These are phyloP conservation scores for Bhutanitis thaidina DNA, from an alignment of 2,888 invertebrate species.

Conservation along the genomic window DNA sequence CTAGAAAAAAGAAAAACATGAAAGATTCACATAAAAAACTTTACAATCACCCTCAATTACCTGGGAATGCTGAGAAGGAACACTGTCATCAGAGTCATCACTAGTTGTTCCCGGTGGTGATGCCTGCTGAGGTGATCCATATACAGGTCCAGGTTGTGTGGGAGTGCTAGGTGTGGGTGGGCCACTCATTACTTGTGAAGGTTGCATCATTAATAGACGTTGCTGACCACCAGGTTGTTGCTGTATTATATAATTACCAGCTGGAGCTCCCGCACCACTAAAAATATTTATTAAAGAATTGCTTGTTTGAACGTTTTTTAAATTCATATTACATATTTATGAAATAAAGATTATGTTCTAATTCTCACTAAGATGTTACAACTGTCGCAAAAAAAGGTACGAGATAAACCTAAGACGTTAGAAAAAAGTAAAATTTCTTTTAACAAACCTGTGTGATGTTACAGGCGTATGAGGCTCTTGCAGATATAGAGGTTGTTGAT, in stretches of 20 bases:
- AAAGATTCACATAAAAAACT: too few relatives aligned
- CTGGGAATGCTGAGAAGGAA: slow-evolving; percentile 82
- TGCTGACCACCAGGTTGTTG: slow-evolving; percentile 79
- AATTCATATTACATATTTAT: too few relatives aligned
- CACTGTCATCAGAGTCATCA: slow-evolving; percentile 92
- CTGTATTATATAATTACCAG: slow-evolving; percentile 81
- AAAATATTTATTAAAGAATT: slow-evolving; percentile 3
- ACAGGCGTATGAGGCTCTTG: slow-evolving; percentile 77
- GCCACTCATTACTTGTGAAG: slow-evolving; percentile 71
- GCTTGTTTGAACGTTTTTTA: too few relatives aligned
- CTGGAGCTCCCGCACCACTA: slow-evolving; percentile 75
- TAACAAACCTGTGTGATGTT: slow-evolving; percentile 62
- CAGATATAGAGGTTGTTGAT: slow-evolving; percentile 86
- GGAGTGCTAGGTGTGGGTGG: slow-evolving; percentile 69
- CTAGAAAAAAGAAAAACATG: too few relatives aligned
- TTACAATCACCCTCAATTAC: slow-evolving; percentile 51
- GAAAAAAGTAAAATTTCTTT: background rate
- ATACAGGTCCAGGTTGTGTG: slow-evolving; percentile 58
- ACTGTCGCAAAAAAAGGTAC: too few relatives aligned
- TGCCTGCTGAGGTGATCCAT: slow-evolving; percentile 81
- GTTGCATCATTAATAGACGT: slow-evolving; percentile 77
- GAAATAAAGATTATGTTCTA: too few relatives aligned
- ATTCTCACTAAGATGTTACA: too few relatives aligned
- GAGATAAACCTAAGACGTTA: too few relatives aligned
- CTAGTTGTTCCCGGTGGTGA: slow-evolving; percentile 88